A percentile compares a stretch with the other conserved stretches of the same genome.
Conservation (phyloP, 2,797 vertebrate species). For the Heliangelus exortis region DNA sequence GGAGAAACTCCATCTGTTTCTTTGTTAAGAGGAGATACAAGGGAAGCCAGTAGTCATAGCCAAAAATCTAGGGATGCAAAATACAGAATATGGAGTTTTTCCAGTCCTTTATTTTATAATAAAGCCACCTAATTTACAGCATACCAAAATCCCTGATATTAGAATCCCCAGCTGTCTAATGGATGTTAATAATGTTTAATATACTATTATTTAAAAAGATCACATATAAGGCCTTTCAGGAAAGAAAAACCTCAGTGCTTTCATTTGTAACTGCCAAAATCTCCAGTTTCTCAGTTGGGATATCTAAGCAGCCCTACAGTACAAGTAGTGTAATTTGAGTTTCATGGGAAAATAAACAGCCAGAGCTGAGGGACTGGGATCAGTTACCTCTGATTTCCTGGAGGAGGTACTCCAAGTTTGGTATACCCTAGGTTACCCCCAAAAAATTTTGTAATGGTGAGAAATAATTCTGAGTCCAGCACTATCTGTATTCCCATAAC, state of each 20-base stretch:
- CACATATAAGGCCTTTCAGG: not conserved
- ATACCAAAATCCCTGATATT: not conserved
- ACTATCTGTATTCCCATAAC: not conserved
- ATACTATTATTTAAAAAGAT: not conserved
- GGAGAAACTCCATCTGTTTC: not conserved
- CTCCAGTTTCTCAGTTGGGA: not conserved
- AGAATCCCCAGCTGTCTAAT: not conserved
- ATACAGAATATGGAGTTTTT: accelerated
- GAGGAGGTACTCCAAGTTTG: not conserved
- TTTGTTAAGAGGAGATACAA: not conserved
- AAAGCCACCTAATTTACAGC: not conserved
- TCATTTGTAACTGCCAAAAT: not conserved
- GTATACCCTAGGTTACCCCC: not conserved
- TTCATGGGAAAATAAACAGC: not conserved
- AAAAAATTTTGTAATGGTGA: not conserved
- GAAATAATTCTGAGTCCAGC: not conserved
- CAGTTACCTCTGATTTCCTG: not conserved
- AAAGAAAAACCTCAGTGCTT: not conserved
- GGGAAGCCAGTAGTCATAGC: not conserved
- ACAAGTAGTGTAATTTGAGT: not conserved
- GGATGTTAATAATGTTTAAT: not conserved
- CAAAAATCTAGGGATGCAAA: not conserved
- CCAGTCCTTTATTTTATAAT: not conserved
- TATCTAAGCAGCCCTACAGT: not conserved
- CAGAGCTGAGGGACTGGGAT: not conserved